phyloP scores from a whole-genome alignment of 2,797 vertebrate genomes.

The Natrix natrix region DNA sequence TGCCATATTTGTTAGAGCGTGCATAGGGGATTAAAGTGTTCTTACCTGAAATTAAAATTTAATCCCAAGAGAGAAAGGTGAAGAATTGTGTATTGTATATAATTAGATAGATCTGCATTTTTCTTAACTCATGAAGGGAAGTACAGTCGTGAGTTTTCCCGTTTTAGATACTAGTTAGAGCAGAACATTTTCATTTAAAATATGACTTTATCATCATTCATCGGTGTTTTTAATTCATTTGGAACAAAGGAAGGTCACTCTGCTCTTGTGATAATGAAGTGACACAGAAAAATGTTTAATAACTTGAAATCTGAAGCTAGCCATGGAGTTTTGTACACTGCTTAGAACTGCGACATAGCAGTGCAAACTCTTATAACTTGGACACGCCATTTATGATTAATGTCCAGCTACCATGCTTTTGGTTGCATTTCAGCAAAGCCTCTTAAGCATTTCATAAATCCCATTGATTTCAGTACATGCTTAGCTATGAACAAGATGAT shows the following conservation, averaged over 20 bases:
- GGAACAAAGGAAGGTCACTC: constrained; percentile 1
- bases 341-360: not conserved
- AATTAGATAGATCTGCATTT: constrained; percentile 26
- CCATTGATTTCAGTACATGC: not conserved
- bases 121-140: not conserved
- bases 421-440: not conserved
- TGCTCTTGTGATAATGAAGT: constrained; percentile 41
- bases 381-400: not conserved
- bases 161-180: constrained; percentile 17
- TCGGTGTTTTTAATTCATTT: constrained; percentile 9
- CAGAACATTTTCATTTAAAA: not conserved
- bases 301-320: not conserved
- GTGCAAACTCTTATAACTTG: not conserved
- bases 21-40: not conserved
- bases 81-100: constrained; percentile 6
- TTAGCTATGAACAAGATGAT: not conserved
- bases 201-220: not conserved
- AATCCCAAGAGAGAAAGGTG: not conserved
- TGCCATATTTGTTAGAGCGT: not conserved
- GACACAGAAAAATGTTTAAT: not conserved
- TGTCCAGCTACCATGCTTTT: not conserved
- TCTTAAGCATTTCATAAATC: not conserved
- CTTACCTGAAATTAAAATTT: not conserved
- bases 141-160: not conserved
- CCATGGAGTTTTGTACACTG: not conserved